phyloP scores from a whole-genome alignment of 2,113 vertebrate species.

The Synodontis membranacea region DNA sequence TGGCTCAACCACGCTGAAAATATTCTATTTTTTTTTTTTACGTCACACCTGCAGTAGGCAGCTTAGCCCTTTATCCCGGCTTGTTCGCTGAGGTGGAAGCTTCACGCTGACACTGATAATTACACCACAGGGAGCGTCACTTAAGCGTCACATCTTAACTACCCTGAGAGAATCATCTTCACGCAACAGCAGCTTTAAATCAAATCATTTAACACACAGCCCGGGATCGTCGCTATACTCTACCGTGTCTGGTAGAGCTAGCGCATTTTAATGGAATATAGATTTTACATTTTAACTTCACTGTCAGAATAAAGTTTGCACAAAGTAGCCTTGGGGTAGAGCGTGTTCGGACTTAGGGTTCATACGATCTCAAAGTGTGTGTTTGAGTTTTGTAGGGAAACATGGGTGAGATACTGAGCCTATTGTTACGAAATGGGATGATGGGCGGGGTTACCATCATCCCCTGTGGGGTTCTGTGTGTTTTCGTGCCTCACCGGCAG shows the following conservation, averaged over 20 bases:
- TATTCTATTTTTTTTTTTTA: background rate
- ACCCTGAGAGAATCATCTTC: constrained; percentile 21
- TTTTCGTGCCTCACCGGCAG: too few species aligned
- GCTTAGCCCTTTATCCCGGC: background rate
- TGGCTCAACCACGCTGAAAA: constrained; percentile 3
- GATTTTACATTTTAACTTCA: background rate
- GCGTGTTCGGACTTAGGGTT: background rate
- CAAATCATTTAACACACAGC: background rate
- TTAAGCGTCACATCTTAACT: constrained; percentile 10
- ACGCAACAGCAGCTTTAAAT: constrained; percentile 18
- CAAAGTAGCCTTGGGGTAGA: background rate
- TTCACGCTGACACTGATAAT: constrained; percentile 37
- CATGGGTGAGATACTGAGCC: background rate
- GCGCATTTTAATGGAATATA: background rate
- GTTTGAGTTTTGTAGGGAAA: background rate
- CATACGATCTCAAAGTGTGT: background rate
- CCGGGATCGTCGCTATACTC: background rate
- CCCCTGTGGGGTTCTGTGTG: too few species aligned
- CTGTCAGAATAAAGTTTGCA: background rate
- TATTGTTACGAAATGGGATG: background rate
- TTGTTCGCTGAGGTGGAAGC: constrained; percentile 18
- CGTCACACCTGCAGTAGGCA: constrained; percentile 37
- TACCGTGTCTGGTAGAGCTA: background rate
- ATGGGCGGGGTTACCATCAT: too few species aligned
- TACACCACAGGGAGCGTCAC: constrained; percentile 25